These are phyloP conservation scores for Aphidius ervi DNA, from an alignment of 1,140 invertebrate species.

Conservation along the genomic window DNA sequence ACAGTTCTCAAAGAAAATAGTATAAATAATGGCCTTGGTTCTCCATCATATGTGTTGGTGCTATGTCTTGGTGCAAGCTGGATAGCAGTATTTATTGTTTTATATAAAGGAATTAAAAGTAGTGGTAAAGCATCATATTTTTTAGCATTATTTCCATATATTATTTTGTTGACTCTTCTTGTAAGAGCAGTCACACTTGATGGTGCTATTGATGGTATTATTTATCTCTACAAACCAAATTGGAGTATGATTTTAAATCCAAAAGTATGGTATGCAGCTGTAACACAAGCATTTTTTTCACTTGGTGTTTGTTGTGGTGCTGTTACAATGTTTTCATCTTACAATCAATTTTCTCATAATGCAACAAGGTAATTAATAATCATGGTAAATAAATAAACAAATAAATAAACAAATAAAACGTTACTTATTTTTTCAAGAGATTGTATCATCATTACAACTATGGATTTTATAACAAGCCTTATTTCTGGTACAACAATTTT, in stretches of 20 bases:
- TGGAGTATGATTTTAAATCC: constrained; percentile 62
- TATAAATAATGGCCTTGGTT: constrained; percentile 68
- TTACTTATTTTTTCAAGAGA: constrained; percentile 49
- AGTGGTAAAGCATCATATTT: constrained; percentile 79
- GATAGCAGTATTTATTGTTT: constrained; percentile 71
- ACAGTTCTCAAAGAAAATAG: constrained; percentile 65
- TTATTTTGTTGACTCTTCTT: constrained; percentile 72
- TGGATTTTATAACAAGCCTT: constrained; percentile 77
- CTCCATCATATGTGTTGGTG: constrained; percentile 70
- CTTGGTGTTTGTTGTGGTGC: constrained; percentile 74
- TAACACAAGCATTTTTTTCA: constrained; percentile 75
- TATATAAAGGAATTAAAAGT: constrained; percentile 74
- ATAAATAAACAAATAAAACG: background rate
- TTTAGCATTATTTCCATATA: constrained; percentile 80
- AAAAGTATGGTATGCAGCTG: constrained; percentile 72
- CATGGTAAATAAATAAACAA: constrained; percentile 1
- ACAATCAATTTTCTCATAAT: constrained; percentile 77
- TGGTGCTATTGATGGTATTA: constrained; percentile 71
- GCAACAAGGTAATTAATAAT: constrained; percentile 63
- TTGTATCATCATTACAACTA: constrained; percentile 68
- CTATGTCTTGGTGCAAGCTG: constrained; percentile 74
- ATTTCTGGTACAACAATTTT: constrained; percentile 85
- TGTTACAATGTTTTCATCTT: constrained; percentile 73
- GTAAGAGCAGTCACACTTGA: constrained; percentile 70
- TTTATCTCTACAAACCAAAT: constrained; percentile 64